These are phyloP conservation scores for Holacanthus passer DNA, from an alignment of 2,113 vertebrate genomes.

Conservation along the genomic window DNA sequence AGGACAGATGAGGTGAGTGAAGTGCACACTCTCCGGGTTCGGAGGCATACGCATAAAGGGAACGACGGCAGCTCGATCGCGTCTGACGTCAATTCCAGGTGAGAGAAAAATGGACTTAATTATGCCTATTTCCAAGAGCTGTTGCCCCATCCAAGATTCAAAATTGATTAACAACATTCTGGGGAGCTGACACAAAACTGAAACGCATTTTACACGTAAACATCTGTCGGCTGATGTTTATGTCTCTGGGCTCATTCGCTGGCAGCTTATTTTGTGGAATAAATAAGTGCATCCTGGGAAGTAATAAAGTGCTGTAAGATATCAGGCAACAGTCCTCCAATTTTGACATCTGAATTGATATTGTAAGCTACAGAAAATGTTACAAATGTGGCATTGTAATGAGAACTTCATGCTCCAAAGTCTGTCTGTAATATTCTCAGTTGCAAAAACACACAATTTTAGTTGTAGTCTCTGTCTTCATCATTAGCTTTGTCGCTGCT, in stretches of 20 bases:
- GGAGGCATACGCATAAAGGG: conserved; percentile 7
- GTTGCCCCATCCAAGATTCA: conserved; percentile 42
- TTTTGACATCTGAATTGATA: conserved; percentile 7
- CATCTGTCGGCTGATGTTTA: conserved; percentile 56
- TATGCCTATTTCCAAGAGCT: conserved; percentile 57
- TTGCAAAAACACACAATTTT: not conserved
- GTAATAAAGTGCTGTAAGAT: conserved; percentile 46
- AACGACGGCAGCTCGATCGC: not conserved
- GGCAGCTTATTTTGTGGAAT: conserved; percentile 63
- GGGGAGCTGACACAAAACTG: conserved; percentile 53
- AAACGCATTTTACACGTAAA: conserved; percentile 62
- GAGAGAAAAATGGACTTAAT: conserved; percentile 72
- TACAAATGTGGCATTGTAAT: not conserved
- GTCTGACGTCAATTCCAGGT: conserved; percentile 51
- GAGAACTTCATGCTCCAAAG: not conserved
- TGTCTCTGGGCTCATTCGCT: conserved; percentile 43
- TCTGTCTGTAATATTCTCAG: not conserved
- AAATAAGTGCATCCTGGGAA: conserved; percentile 60
- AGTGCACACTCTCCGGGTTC: conserved; percentile 11
- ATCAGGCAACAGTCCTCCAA: conserved; percentile 27
- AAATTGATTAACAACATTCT: conserved; percentile 73
- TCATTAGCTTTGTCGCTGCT: not conserved
- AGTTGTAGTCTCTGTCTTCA: not conserved
- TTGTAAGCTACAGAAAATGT: conserved; percentile 1
- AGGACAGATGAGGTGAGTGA: conserved; percentile 23